phyloP scores from a whole-genome alignment of 2,888 invertebrate species.

The Leucophenga montana region DNA sequence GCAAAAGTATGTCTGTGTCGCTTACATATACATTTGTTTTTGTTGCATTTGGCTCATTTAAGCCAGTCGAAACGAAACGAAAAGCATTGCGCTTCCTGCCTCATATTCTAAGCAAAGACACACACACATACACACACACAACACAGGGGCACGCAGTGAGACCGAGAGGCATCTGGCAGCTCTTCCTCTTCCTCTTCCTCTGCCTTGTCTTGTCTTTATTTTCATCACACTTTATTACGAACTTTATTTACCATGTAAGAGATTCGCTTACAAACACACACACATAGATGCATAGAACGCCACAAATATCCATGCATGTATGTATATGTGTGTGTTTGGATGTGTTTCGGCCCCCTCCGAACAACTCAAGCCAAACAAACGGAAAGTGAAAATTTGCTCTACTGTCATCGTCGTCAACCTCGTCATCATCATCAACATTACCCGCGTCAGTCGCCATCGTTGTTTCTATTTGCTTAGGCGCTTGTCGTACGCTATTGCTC shows the following conservation, averaged over 20 bases:
- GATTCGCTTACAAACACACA: slow-evolving; percentile 33
- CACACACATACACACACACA: not conserved
- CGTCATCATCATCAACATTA: not conserved
- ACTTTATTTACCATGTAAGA: slow-evolving; percentile 39
- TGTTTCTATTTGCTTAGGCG: slow-evolving; percentile 10
- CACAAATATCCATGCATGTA: slow-evolving; percentile 16
- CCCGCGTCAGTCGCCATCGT: slow-evolving; percentile 5
- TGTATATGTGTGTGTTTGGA: slow-evolving; percentile 30
- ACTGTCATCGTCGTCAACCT: slow-evolving; percentile 55
- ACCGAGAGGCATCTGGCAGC: slow-evolving; percentile 30
- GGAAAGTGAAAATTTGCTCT: slow-evolving; percentile 72
- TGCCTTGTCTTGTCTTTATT: slow-evolving; percentile 64
- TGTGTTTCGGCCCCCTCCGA: slow-evolving; percentile 23
- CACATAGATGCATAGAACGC: slow-evolving; percentile 12
- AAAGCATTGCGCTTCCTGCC: slow-evolving; percentile 21
- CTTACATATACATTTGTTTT: slow-evolving; percentile 46
- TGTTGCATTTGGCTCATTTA: slow-evolving; percentile 51
- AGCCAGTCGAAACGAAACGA: slow-evolving; percentile 39
- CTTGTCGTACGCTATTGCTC: slow-evolving; percentile 21
- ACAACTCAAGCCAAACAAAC: slow-evolving; percentile 62
- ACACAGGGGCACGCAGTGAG: not conserved
- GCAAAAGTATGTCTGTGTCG: slow-evolving; percentile 64
- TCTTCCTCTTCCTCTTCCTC: too few species aligned
- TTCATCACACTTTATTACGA: slow-evolving; percentile 45
- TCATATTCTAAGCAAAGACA: slow-evolving; percentile 17